These are phyloP conservation scores for Gasteruption jaculator DNA, from an alignment of 2,888 invertebrate genomes.

Conservation along the genomic window DNA sequence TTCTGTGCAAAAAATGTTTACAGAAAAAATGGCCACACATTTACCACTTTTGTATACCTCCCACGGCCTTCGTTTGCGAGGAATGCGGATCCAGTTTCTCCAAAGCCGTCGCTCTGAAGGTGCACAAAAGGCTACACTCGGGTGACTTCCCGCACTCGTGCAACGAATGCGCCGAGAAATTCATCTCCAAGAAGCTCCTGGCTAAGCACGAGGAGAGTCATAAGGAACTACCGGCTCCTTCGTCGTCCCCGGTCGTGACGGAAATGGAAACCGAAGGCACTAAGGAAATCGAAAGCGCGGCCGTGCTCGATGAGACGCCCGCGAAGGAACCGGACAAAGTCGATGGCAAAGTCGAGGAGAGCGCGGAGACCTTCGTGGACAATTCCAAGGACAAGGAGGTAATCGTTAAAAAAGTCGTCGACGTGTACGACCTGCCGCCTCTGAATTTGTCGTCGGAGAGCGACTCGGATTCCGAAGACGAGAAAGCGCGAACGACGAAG, in stretches of 20 bases:
- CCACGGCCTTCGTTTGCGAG: slow-evolving; percentile 73
- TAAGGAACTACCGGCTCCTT: slow-evolving; percentile 45
- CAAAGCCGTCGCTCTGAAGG: slow-evolving; percentile 74
- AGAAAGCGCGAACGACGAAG: slow-evolving; percentile 28
- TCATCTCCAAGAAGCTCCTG: slow-evolving; percentile 76
- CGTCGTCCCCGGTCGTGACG: slow-evolving; percentile 13
- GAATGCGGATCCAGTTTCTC: slow-evolving; percentile 74
- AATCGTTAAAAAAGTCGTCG: slow-evolving; percentile 54
- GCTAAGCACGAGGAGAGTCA: slow-evolving; percentile 68
- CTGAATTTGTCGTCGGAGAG: slow-evolving; percentile 77
- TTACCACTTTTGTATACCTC: slow-evolving; percentile 85
- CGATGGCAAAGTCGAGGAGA: slow-evolving; percentile 14
- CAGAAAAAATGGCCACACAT: slow-evolving; percentile 91
- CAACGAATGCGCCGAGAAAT: slow-evolving; percentile 70
- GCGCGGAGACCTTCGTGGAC: slow-evolving; percentile 15
- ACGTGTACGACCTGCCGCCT: slow-evolving; percentile 71
- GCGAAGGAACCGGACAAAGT: slow-evolving; percentile 13
- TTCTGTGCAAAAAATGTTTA: slow-evolving; percentile 76
- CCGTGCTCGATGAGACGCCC: slow-evolving; percentile 27
- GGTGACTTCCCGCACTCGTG: slow-evolving; percentile 71
- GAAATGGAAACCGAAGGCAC: background rate
- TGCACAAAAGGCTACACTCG: slow-evolving; percentile 76
- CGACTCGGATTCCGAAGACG: slow-evolving; percentile 66
- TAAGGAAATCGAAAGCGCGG: slow-evolving; percentile 6
- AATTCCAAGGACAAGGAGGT: slow-evolving; percentile 41